A percentile compares a stretch with the other conserved stretches of the same genome.
phyloP scores from a whole-genome alignment of 1,140 invertebrate species.

The Diploscapter pachys region DNA sequence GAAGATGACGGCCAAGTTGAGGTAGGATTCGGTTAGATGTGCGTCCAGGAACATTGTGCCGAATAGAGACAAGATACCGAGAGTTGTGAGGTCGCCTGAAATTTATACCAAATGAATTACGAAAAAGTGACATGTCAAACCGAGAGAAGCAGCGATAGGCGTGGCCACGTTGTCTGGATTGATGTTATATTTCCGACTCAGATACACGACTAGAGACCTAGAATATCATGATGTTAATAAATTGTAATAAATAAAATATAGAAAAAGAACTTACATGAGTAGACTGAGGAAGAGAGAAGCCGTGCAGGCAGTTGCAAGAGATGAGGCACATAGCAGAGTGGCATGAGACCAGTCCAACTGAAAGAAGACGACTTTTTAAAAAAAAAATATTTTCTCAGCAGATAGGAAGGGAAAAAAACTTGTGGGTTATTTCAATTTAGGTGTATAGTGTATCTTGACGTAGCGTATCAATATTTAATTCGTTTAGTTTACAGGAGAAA shows the following conservation, averaged over 20 bases:
- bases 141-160: conserved; percentile 45
- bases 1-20: conserved; percentile 5
- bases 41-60: conserved; percentile 18
- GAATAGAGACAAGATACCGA: conserved; percentile 29
- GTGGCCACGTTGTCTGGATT: conserved; percentile 49
- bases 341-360: conserved; percentile 75
- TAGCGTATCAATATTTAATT: too few relatives aligned
- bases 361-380: not conserved
- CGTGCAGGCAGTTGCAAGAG: conserved; percentile 81
- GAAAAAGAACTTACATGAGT: conserved; percentile 59
- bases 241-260: conserved; percentile 67
- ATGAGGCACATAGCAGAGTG: conserved; percentile 79
- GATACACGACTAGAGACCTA: conserved; percentile 8
- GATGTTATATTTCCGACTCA: conserved; percentile 69
- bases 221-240: too few relatives aligned
- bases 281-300: conserved; percentile 73
- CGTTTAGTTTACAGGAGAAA: too few relatives aligned
- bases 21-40: not conserved
- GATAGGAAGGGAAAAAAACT: not conserved
- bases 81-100: conserved; percentile 41
- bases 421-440: too few relatives aligned
- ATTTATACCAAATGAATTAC: conserved; percentile 18
- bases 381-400: too few relatives aligned
- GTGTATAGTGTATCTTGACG: too few relatives aligned
- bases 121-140: not conserved